Evolutionary conservation across 1,140 invertebrate genomes (phyloP).

Genomic region (Hyphantria cunea): DNA sequence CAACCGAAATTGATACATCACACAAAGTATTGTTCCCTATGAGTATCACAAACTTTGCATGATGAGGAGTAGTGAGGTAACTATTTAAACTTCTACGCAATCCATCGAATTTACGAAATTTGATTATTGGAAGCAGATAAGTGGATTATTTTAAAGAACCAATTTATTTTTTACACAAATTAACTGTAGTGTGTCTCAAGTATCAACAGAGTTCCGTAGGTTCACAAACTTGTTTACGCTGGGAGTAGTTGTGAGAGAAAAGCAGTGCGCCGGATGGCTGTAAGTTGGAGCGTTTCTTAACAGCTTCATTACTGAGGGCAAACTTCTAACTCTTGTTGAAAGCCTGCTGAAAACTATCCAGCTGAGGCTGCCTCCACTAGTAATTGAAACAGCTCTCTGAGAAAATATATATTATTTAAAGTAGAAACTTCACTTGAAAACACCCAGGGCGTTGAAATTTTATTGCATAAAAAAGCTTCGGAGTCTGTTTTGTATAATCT

Average conservation of each 20-base stretch:
- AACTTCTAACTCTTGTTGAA: conserved; percentile 30
- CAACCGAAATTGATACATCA: no score
- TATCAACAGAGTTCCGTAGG: conserved; percentile 34
- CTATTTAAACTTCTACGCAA: no score
- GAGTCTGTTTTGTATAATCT: no score
- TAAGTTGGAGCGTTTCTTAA: conserved; percentile 40
- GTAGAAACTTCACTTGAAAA: background rate
- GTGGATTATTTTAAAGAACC: background rate
- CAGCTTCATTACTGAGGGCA: conserved; percentile 37
- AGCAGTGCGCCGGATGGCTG: conserved; percentile 21
- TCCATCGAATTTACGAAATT: no score
- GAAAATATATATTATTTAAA: background rate
- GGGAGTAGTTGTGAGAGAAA: background rate
- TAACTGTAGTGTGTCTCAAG: conserved; percentile 27
- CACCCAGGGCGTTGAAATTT: no score
- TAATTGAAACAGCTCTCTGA: conserved; percentile 9
- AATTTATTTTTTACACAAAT: conserved; percentile 4
- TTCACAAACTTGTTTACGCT: conserved; percentile 17
- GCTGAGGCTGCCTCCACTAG: conserved; percentile 17
- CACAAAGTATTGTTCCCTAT: no score
- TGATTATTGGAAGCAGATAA: no score
- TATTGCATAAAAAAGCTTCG: no score
- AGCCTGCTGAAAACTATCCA: conserved; percentile 27
- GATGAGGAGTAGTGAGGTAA: no score
- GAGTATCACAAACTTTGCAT: no score